phyloP scores from a whole-genome alignment of 2,797 vertebrate species.

The Epinephelus malabaricus region DNA sequence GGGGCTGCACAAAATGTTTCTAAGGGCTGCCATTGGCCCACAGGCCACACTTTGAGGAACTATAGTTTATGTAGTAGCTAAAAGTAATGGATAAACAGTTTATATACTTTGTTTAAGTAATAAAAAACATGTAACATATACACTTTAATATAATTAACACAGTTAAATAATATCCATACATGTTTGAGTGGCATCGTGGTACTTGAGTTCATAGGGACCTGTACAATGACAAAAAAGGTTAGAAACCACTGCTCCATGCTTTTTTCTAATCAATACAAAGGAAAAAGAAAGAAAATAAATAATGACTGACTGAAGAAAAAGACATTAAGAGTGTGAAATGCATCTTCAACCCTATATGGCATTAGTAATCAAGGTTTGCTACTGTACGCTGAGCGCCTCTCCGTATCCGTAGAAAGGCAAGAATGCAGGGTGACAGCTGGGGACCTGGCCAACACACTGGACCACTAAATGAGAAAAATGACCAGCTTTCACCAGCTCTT shows the following conservation, averaged over 20 bases:
- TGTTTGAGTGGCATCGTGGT: no score
- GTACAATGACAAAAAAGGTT: background rate
- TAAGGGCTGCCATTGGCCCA: no score
- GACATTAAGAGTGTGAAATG: slow-evolving; percentile 30
- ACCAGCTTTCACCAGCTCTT: slow-evolving; percentile 92
- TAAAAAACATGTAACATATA: no score
- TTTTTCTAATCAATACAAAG: background rate
- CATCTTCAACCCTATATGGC: slow-evolving; percentile 56
- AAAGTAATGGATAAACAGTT: no score
- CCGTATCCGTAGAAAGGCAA: slow-evolving; percentile 84
- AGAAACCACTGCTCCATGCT: background rate
- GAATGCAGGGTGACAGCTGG: slow-evolving; percentile 85
- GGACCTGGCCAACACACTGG: slow-evolving; percentile 91
- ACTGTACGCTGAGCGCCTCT: slow-evolving; percentile 70
- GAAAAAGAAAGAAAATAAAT: background rate
- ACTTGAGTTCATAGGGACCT: background rate
- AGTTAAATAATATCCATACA: background rate
- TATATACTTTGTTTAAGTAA: no score
- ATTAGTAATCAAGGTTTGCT: slow-evolving; percentile 88
- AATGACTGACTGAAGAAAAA: slow-evolving; percentile 12
- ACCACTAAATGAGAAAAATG: slow-evolving; percentile 98
- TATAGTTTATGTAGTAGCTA: no score
- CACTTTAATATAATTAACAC: background rate
- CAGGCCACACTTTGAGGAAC: no score
- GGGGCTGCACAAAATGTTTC: no score